Percentiles rank a stretch among this genome's conserved stretches.
phyloP scores from a whole-genome alignment of 2,888 invertebrate genomes.

The Aradus depressus region DNA sequence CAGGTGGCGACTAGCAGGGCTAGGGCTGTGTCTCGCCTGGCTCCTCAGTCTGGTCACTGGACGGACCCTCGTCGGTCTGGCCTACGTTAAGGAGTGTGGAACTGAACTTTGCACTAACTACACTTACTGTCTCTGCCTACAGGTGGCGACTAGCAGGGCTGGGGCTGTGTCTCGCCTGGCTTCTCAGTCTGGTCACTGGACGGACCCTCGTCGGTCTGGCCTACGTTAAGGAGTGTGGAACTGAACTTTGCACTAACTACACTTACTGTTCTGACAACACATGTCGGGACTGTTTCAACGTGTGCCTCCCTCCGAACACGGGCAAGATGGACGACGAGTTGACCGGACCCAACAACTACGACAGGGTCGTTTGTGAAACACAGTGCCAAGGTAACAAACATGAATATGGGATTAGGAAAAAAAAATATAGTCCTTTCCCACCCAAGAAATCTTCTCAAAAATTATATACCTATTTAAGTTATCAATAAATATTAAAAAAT shows the following conservation, averaged over 20 bases:
- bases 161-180: conserved; percentile 6
- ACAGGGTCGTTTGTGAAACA: conserved; percentile 22
- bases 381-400: conserved; percentile 29
- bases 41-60: not conserved
- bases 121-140: too few relatives aligned
- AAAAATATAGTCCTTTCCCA: not conserved
- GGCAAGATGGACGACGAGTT: not conserved
- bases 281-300: conserved; percentile 19
- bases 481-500: too few relatives aligned
- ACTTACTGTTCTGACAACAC: conserved; percentile 24
- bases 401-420: too few relatives aligned
- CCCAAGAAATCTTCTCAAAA: too few relatives aligned
- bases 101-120: conserved; percentile 23
- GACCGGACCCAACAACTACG: conserved; percentile 24
- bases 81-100: conserved; percentile 25
- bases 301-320: conserved; percentile 17
- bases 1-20: too few relatives aligned
- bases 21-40: conserved; percentile 7
- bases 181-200: not conserved
- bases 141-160: too few relatives aligned
- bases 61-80: conserved; percentile 17
- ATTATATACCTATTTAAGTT: too few relatives aligned
- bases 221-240: conserved; percentile 26
- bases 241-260: conserved; percentile 22
- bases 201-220: conserved; percentile 17